Conservation (phyloP, 2,888 invertebrate species). For the Anthophora plumipes region DNA sequence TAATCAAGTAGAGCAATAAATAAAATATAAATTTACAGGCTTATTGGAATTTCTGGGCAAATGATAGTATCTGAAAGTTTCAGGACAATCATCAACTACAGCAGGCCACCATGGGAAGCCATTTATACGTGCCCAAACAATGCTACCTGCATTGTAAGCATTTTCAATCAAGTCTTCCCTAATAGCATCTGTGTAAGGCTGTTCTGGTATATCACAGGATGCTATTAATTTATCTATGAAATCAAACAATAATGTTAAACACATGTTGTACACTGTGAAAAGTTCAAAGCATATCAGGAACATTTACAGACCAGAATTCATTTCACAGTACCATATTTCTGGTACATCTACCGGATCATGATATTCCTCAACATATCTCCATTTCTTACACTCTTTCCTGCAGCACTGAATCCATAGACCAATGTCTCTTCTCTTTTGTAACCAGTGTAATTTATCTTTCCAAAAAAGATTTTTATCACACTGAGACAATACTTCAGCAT, state of each 20-base stretch:
- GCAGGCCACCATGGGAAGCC: constrained; percentile 91
- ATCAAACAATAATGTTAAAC: background rate
- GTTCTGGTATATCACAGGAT: constrained; percentile 86
- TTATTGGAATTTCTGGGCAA: constrained; percentile 24
- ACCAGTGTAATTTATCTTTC: constrained; percentile 78
- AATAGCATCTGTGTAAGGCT: constrained; percentile 83
- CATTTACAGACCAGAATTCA: constrained; percentile 86
- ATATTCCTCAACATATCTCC: constrained; percentile 86
- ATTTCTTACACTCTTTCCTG: constrained; percentile 85
- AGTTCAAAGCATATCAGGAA: background rate
- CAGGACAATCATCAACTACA: constrained; percentile 89
- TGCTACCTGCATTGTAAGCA: constrained; percentile 87
- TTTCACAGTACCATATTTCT: constrained; percentile 87
- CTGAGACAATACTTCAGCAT: constrained; percentile 1
- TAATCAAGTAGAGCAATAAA: background rate
- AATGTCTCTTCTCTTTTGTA: constrained; percentile 85
- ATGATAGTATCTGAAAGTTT: constrained; percentile 76
- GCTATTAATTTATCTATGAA: constrained; percentile 84
- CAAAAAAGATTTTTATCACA: background rate
- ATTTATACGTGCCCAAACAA: constrained; percentile 88
- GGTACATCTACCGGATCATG: constrained; percentile 87
- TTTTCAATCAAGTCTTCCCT: constrained; percentile 87
- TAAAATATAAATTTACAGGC: constrained; percentile 55
- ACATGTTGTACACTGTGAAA: background rate
- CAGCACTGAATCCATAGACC: constrained; percentile 88